These are phyloP conservation scores for Amorpha juglandis DNA, from an alignment of 2,888 invertebrate species.

Conservation along the genomic window DNA sequence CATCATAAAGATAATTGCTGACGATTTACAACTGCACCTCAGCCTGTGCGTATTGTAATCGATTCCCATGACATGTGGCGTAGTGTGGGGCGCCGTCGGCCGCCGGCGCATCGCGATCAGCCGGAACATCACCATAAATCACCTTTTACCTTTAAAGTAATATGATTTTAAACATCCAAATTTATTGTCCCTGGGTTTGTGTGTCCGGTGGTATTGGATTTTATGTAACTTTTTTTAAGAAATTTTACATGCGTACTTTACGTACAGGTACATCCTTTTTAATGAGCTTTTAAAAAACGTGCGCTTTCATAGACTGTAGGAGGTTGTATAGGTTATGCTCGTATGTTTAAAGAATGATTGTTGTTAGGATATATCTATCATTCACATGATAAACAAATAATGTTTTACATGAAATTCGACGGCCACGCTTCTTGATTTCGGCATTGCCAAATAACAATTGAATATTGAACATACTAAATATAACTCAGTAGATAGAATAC, in stretches of 20 bases:
- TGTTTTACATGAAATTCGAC: too few species aligned
- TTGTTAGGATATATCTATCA: too few species aligned
- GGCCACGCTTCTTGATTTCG: too few species aligned
- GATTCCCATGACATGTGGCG: constrained; percentile 63
- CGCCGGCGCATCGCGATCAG: constrained; percentile 39
- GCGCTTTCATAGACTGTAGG: too few species aligned
- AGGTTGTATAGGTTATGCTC: too few species aligned
- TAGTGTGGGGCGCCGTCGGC: constrained; percentile 29
- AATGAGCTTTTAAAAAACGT: too few species aligned
- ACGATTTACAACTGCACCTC: constrained; percentile 51
- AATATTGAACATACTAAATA: too few species aligned
- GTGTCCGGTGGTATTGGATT: background rate
- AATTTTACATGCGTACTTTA: background rate
- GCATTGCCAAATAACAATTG: too few species aligned
- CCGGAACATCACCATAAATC: constrained; percentile 40
- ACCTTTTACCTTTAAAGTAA: constrained; percentile 27
- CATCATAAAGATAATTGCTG: constrained; percentile 47
- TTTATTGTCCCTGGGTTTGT: constrained; percentile 10
- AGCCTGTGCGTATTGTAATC: constrained; percentile 52
- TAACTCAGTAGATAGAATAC: too few species aligned
- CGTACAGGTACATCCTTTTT: too few species aligned
- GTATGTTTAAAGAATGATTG: too few species aligned
- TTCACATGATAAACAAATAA: too few species aligned
- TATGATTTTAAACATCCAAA: constrained; percentile 14
- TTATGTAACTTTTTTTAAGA: background rate